Conservation (phyloP, 2,797 vertebrate species). For the Tauraco hartlaubi region DNA sequence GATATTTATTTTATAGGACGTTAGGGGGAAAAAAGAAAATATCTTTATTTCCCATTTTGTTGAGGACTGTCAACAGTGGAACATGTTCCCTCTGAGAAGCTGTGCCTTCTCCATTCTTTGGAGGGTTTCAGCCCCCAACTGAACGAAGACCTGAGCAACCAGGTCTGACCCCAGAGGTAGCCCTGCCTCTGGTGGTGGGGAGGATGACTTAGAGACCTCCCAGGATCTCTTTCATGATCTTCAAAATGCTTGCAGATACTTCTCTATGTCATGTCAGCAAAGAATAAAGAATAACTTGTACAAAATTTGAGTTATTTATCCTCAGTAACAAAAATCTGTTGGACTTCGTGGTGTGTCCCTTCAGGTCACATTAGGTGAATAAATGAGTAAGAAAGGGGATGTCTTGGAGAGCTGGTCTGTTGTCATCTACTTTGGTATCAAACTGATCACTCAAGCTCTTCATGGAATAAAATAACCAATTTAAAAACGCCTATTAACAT, state of each 20-base stretch:
- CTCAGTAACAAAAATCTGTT: not conserved
- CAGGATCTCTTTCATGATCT: not conserved
- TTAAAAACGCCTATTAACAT: not conserved
- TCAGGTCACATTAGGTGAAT: not conserved
- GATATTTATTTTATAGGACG: not conserved
- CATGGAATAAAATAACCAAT: not conserved
- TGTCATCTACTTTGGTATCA: not conserved
- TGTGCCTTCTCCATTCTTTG: not conserved
- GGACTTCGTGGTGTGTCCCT: not conserved
- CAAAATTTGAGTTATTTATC: not conserved
- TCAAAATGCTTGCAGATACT: not conserved
- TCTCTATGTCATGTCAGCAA: not conserved
- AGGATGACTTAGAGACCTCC: not conserved
- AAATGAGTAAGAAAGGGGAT: not conserved
- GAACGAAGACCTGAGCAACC: not conserved
- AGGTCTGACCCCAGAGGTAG: rapidly evolving
- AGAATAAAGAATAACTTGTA: not conserved
- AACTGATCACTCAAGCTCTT: not conserved
- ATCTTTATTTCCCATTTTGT: not conserved
- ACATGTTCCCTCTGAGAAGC: not conserved
- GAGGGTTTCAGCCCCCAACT: not conserved
- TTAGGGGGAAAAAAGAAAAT: not conserved
- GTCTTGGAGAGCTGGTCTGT: not conserved
- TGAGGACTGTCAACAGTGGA: not conserved
- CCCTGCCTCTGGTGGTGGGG: not conserved